Conservation (phyloP, 1,140 invertebrate genomes). For the Bombus polaris region DNA sequence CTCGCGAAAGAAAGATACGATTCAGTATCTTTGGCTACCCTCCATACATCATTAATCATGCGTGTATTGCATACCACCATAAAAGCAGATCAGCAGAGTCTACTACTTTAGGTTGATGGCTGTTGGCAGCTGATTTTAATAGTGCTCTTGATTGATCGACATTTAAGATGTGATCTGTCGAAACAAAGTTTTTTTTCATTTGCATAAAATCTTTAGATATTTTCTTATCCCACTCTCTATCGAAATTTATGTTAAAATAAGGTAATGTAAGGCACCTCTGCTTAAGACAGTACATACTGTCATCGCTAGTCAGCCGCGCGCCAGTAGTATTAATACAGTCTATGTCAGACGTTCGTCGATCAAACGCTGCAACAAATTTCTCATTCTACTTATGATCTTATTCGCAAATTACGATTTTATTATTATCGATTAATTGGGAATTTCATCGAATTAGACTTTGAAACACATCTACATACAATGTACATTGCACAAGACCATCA, state of each 20-base stretch:
- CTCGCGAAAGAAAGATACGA: background rate
- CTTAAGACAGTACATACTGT: background rate
- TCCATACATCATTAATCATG: constrained; percentile 23
- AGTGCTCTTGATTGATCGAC: constrained; percentile 22
- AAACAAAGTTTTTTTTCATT: background rate
- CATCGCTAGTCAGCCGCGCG: background rate
- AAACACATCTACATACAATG: background rate
- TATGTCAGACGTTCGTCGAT: background rate
- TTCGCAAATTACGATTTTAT: background rate
- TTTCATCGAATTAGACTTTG: background rate
- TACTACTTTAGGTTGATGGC: background rate
- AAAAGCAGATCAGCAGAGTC: constrained; percentile 27
- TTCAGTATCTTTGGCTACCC: constrained; percentile 4
- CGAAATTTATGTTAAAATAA: background rate
- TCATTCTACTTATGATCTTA: background rate
- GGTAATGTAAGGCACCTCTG: background rate
- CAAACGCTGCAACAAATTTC: background rate
- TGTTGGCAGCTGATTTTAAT: constrained; percentile 28
- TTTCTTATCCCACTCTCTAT: no score
- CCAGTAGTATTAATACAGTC: background rate
- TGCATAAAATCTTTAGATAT: background rate
- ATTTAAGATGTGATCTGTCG: background rate
- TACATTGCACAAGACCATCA: background rate
- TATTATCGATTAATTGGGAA: background rate
- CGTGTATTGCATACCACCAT: background rate